A percentile compares a stretch with the other conserved stretches of the same genome.
Conservation (phyloP, 2,113 vertebrate genomes). For the Cardinalis cardinalis region DNA sequence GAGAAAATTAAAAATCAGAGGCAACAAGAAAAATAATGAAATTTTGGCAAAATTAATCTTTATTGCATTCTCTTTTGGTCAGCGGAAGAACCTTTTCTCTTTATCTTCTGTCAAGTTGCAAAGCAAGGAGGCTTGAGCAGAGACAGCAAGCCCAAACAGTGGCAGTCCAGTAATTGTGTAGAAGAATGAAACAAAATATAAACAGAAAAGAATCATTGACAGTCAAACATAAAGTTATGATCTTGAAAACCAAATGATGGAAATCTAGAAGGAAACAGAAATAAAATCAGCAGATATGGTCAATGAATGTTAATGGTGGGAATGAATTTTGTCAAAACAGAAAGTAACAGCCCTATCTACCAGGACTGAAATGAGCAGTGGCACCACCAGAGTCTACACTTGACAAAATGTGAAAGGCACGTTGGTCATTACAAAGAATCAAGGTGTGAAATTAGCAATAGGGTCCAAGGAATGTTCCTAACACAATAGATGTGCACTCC, state of each 20-base stretch:
- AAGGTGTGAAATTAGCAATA: constrained; percentile 13
- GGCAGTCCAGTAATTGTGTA: not conserved
- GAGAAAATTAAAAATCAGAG: not conserved
- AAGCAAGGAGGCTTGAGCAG: not conserved
- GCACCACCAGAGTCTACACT: not conserved
- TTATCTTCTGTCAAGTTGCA: not conserved
- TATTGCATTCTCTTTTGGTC: not conserved
- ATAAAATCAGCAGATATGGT: not conserved
- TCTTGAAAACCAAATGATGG: not conserved
- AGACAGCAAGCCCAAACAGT: not conserved
- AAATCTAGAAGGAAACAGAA: not conserved
- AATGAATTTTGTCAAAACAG: not conserved
- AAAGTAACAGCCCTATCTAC: not conserved
- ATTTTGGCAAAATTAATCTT: not conserved
- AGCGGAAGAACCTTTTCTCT: not conserved
- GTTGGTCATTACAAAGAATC: not conserved
- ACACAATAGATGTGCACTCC: not conserved
- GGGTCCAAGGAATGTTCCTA: not conserved
- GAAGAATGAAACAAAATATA: not conserved
- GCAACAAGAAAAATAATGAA: not conserved
- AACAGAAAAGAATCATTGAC: not conserved
- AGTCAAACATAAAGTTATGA: not conserved
- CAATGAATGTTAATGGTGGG: not conserved
- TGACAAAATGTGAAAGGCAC: not conserved
- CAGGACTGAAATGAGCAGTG: not conserved